Percentiles rank a stretch among this genome's conserved stretches.
phyloP scores from a whole-genome alignment of 92 coral and sea anemone genomes.

The Paramuricea clavata region DNA sequence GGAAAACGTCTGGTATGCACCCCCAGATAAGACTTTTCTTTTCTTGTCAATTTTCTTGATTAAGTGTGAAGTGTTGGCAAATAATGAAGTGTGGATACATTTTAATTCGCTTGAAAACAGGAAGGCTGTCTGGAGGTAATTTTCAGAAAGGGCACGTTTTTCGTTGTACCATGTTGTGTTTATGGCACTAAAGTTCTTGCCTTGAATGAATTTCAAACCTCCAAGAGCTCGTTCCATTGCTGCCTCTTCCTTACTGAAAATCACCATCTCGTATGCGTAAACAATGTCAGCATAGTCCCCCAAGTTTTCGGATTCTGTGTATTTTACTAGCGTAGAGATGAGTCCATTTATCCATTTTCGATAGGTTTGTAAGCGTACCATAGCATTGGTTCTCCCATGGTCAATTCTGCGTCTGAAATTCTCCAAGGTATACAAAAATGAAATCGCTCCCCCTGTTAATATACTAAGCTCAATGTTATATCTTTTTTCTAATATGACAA shows the following conservation, averaged over 20 bases:
- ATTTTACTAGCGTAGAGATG: not conserved
- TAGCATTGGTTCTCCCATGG: slow-evolving; percentile 24
- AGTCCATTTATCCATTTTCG: not conserved
- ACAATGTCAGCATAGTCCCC: not conserved
- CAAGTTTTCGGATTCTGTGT: slow-evolving; percentile 6
- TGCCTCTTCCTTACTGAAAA: slow-evolving; percentile 44
- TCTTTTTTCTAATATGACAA: not conserved
- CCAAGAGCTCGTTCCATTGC: slow-evolving; percentile 40
- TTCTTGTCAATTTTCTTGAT: not conserved
- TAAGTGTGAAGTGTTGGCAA: not conserved
- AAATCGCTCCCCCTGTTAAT: slow-evolving; percentile 48
- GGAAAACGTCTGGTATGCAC: not conserved
- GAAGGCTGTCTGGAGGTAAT: not conserved
- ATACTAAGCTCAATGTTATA: not conserved
- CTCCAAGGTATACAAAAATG: slow-evolving; percentile 58
- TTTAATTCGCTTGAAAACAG: slow-evolving; percentile 2
- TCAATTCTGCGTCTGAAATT: slow-evolving; percentile 61
- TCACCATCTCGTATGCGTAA: slow-evolving; percentile 18
- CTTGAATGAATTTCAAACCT: not conserved
- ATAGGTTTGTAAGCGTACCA: not conserved
- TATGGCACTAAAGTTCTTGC: not conserved
- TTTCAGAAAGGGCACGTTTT: slow-evolving; percentile 1
- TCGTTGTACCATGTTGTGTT: slow-evolving; percentile 3
- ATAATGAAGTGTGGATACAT: not conserved
- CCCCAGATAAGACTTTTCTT: not conserved